Conservation (phyloP, 2,113 vertebrate species). For the Atractosteus spatula region DNA sequence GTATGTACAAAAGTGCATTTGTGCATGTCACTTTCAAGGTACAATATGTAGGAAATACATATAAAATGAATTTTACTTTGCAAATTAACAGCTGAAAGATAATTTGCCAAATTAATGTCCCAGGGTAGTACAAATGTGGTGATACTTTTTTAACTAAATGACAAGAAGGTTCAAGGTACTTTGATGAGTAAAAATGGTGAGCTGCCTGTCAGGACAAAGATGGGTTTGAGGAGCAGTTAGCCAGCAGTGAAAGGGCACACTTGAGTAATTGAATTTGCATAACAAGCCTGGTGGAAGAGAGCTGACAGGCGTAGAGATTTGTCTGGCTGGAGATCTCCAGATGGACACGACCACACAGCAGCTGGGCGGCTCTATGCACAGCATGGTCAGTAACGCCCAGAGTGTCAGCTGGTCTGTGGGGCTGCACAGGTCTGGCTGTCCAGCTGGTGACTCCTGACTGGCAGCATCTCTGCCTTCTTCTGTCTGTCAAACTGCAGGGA, state of each 20-base stretch:
- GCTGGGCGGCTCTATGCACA: constrained; percentile 87
- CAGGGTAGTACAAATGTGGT: too few species aligned
- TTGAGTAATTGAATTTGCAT: constrained; percentile 96
- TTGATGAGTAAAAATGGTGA: constrained; percentile 64
- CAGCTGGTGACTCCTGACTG: constrained; percentile 84
- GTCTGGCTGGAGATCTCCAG: constrained; percentile 79
- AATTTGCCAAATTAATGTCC: too few species aligned
- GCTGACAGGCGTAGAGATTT: constrained; percentile 82
- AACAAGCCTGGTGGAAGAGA: constrained; percentile 80
- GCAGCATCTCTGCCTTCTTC: constrained; percentile 69
- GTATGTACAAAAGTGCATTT: too few species aligned
- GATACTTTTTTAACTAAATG: too few species aligned
- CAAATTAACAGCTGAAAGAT: too few species aligned
- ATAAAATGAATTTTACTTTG: too few species aligned
- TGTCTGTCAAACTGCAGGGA: constrained; percentile 79
- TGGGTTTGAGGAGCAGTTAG: constrained; percentile 73
- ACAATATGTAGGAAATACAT: too few species aligned
- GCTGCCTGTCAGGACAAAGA: constrained; percentile 73
- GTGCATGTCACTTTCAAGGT: too few species aligned
- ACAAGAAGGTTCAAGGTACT: constrained; percentile 58
- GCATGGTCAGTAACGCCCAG: constrained; percentile 75
- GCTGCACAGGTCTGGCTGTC: constrained; percentile 73
- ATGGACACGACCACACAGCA: constrained; percentile 83
- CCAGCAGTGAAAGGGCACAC: constrained; percentile 80
- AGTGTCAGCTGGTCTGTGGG: constrained; percentile 79